Evolutionary conservation across 2,797 vertebrate genomes (phyloP).

Genomic region (Babyrousa celebensis): DNA sequence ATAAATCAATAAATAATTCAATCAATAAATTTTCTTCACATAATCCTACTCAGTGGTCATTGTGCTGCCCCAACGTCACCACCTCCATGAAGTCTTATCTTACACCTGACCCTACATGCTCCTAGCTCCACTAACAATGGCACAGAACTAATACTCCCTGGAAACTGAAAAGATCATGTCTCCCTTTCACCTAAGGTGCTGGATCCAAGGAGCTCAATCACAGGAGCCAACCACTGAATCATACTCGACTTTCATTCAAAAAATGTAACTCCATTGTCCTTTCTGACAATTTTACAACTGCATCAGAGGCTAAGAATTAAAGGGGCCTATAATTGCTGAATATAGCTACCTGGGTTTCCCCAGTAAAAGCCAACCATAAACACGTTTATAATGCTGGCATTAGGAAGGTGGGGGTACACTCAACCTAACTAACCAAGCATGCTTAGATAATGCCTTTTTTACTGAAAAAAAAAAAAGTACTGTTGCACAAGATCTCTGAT

Average conservation of each 20-base stretch:
- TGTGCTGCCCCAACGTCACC: background rate
- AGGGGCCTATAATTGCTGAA: background rate
- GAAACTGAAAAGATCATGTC: background rate
- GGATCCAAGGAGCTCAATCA: background rate
- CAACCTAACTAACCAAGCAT: background rate
- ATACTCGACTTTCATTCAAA: background rate
- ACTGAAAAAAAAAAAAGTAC: background rate
- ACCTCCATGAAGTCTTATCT: background rate
- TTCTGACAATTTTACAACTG: background rate
- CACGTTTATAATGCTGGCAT: background rate
- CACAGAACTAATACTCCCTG: background rate
- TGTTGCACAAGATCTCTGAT: background rate
- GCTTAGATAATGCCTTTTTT: background rate
- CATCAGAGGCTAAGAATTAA: background rate
- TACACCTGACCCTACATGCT: background rate
- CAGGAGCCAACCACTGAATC: background rate
- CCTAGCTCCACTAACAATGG: fast-evolving
- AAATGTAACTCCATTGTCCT: background rate
- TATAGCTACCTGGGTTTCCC: background rate
- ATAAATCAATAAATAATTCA: background rate
- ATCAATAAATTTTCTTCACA: background rate
- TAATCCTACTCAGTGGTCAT: background rate
- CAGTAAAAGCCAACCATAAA: background rate
- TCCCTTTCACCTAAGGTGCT: background rate
- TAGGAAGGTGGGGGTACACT: background rate